Percentiles rank a stretch among this genome's conserved stretches.
Conservation (phyloP, 2,888 invertebrate genomes). For the Pterobdella sp. region DNA sequence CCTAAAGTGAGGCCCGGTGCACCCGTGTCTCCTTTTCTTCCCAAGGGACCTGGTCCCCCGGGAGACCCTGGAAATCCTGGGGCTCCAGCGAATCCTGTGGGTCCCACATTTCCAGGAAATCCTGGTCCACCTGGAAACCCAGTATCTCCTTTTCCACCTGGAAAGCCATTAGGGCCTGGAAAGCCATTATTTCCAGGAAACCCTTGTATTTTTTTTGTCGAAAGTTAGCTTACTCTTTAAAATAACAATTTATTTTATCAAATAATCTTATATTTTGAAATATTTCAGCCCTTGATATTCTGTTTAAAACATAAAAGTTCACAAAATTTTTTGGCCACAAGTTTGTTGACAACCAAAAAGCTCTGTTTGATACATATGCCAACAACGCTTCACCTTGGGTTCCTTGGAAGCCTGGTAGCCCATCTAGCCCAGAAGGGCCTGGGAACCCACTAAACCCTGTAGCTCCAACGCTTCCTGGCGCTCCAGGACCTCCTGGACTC, state of each 20-base stretch:
- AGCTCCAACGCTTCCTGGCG: conserved; percentile 10
- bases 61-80: conserved; percentile 32
- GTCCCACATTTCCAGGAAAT: background rate
- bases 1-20: background rate
- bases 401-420: conserved; percentile 1
- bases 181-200: conserved; percentile 30
- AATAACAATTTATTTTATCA: too few species aligned
- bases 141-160: conserved; percentile 28
- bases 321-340: too few species aligned
- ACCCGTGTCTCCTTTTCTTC: conserved; percentile 20
- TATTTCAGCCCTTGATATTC: too few species aligned
- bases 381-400: too few species aligned
- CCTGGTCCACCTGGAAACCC: conserved; percentile 13
- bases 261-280: too few species aligned
- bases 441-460: conserved; percentile 9
- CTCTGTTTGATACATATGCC: too few species aligned
- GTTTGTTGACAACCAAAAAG: too few species aligned
- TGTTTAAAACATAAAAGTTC: too few species aligned
- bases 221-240: too few species aligned
- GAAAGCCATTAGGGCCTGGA: conserved; percentile 31
- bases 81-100: conserved; percentile 4
- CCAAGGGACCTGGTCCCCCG: conserved; percentile 26
- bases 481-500: conserved; percentile 8
- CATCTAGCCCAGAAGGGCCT: conserved; percentile 11
- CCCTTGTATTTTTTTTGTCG: too few species aligned